Percentiles rank a stretch among this genome's conserved stretches.
Evolutionary conservation across 1,140 invertebrate species (phyloP).

Genomic region (Subanguina moxae): DNA sequence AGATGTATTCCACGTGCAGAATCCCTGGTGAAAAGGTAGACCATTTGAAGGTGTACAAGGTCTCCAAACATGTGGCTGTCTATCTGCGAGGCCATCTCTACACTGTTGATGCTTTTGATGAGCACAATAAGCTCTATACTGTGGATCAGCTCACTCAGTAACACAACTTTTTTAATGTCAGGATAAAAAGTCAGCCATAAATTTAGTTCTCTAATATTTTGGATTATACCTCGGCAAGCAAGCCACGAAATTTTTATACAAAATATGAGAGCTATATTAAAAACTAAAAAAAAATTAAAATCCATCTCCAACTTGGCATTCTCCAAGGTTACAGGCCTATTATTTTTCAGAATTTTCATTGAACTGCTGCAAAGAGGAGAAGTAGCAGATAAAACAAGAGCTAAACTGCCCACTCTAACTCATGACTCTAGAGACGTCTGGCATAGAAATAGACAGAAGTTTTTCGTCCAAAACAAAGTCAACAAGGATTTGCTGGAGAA

Average conservation of each 20-base stretch:
- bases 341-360: slow-evolving; percentile 32
- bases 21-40: slow-evolving; percentile 38
- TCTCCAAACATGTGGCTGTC: slow-evolving; percentile 44
- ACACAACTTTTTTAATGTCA: slow-evolving; percentile 13
- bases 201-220: too few species aligned
- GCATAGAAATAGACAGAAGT: slow-evolving; percentile 41
- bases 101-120: slow-evolving; percentile 48
- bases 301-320: too few species aligned
- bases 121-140: slow-evolving; percentile 21
- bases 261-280: too few species aligned
- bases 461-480: slow-evolving; percentile 39
- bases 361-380: slow-evolving; percentile 43
- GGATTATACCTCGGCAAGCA: too few species aligned
- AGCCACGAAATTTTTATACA: too few species aligned
- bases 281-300: too few species aligned
- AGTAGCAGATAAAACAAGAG: slow-evolving; percentile 23
- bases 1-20: slow-evolving; percentile 43
- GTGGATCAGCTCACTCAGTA: slow-evolving; percentile 33
- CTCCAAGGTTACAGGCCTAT: too few species aligned
- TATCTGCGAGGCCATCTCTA: slow-evolving; percentile 43
- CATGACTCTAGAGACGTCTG: slow-evolving; percentile 46
- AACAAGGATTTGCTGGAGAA: slow-evolving; percentile 39
- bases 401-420: slow-evolving; percentile 40
- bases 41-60: slow-evolving; percentile 30
- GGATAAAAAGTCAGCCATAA: too few species aligned